Base-by-base conservation (phyloP, 2,888 invertebrate species). In the Meliscaeva auricollis region DNA sequence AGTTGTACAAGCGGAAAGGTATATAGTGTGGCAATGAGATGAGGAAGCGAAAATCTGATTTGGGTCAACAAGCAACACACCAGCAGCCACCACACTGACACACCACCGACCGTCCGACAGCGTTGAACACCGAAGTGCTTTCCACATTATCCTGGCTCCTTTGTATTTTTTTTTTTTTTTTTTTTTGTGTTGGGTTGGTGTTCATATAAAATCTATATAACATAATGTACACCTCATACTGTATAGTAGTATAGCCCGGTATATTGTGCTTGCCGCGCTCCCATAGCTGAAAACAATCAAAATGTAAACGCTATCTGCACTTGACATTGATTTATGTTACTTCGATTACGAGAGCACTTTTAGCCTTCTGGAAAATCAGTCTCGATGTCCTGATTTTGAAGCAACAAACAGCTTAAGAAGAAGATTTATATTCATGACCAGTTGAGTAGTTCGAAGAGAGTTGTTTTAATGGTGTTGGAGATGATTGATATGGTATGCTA, bases 351-450 rank as follows among this genome's bases (percentile, higher is more conserved):
- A 81, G 85, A 72, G 80, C 68, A 68, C 76, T 81, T 80, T 70
- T 60, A 80, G 79, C 74, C 83, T 78, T 83, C 69, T 56, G 66
- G 75, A 84, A 80, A 84, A 80, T 84, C 75, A 80, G 84, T 84
- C 80, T 79, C 72, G 75, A 84, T 84, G 81, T 76, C 81, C 81
- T 82, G 81, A 76, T 84, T 80, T 84, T 79, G 80, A 84, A 75
- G 84, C 84, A 84, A 84, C 80, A 84, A 84, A 84, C 84, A 70
- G 80, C 84, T 84, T 84, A 84, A 75, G 84, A 84, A 76, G 75
- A 84, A 84, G 80, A 84, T 84, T 84, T 84, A 84, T 84, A 84
- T 84, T 84, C 84, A 84, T 84, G 84, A 80, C 84, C 84, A 84
- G 84, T 80, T 84, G 84, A 75, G 80, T 72, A 80, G 84, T 84